phyloP scores from a whole-genome alignment of 2,888 invertebrate genomes.

The Zaprionus bogoriensis region DNA sequence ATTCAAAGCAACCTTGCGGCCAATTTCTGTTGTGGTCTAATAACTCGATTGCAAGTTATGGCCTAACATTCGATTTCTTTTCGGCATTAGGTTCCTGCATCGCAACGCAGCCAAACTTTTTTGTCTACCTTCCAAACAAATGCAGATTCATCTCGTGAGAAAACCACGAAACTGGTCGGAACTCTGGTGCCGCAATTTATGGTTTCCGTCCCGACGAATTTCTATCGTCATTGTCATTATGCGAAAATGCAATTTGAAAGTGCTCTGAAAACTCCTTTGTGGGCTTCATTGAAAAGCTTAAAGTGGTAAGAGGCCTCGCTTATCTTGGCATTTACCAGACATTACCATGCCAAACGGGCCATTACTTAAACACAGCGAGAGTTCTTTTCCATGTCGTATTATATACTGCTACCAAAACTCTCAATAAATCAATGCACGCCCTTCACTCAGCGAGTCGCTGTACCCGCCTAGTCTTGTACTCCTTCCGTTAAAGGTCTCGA shows the following conservation, averaged over 20 bases:
- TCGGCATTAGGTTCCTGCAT: constrained; percentile 1
- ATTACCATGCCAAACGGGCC: too few species aligned
- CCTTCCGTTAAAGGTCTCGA: not conserved
- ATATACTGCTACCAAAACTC: not conserved
- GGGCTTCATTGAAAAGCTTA: too few species aligned
- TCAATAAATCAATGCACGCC: constrained; percentile 16
- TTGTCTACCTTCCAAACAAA: constrained; percentile 30
- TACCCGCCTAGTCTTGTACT: constrained; percentile 33
- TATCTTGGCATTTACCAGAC: too few species aligned
- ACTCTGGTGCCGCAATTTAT: constrained; percentile 38
- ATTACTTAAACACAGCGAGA: too few species aligned
- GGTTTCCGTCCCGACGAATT: not conserved
- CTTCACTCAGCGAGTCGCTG: too few species aligned
- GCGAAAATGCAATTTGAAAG: constrained; percentile 37
- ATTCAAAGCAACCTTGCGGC: constrained; percentile 50
- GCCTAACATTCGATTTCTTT: constrained; percentile 1
- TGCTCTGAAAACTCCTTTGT: not conserved
- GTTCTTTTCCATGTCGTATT: not conserved
- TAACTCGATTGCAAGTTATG: constrained; percentile 42
- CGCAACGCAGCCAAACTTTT: too few species aligned
- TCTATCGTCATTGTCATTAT: constrained; percentile 30
- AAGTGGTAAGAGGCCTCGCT: too few species aligned
- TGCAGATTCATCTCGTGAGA: constrained; percentile 59
- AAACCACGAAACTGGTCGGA: constrained; percentile 48
- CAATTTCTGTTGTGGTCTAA: constrained; percentile 51